Evolutionary conservation across 1,140 invertebrate genomes (phyloP), one percentile per base, ranked within the genome.

Genomic region (Oscheius sp.): DNA sequence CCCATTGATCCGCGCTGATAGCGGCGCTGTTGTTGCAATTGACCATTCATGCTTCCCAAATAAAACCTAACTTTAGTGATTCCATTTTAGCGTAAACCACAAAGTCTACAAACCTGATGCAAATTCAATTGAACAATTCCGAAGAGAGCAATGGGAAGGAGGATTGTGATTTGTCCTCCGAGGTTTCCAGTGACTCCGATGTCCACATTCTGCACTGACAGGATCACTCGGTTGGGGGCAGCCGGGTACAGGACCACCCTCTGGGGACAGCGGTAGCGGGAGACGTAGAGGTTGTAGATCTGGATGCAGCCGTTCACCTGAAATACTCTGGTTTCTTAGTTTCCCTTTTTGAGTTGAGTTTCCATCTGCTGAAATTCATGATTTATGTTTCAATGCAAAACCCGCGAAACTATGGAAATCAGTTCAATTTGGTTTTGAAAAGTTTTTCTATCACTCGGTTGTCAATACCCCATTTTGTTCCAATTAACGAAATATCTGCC

Each of bases 261-360:
- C 61, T 78, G 74, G n/a, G 82, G 82, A 73, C 82, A 83, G 46
- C 82, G 66, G 67, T 79, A 83, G 0, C 82, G 59, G n/a, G 77
- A 77, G 20, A 83, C 80, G 62, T 80, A 83, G 10, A 83, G 55
- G 65, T 83, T 83, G 79, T 84, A 84, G 35, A 83, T 78, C 55
- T 81, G 73, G 45, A 83, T 76, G 59, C 83, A 83, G 13, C 82
- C 81, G 18, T 71, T 73, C 3, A 82, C 71, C 79, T 81, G 38
- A 52, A 79, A 68, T 18, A 18, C 26, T 29, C 38, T 10, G 34
- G n/a, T n/a, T n/a, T n/a, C n/a, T n/a, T n/a, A n/a, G n/a, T n/a
- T n/a, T n/a, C n/a, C n/a, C n/a, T n/a, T n/a, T n/a, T n/a, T n/a
- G n/a, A n/a, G n/a, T n/a, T n/a, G n/a, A n/a, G n/a, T n/a, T n/a